These are phyloP conservation scores for Cynaeus angustus DNA, from an alignment of 2,888 invertebrate species.

Conservation along the genomic window DNA sequence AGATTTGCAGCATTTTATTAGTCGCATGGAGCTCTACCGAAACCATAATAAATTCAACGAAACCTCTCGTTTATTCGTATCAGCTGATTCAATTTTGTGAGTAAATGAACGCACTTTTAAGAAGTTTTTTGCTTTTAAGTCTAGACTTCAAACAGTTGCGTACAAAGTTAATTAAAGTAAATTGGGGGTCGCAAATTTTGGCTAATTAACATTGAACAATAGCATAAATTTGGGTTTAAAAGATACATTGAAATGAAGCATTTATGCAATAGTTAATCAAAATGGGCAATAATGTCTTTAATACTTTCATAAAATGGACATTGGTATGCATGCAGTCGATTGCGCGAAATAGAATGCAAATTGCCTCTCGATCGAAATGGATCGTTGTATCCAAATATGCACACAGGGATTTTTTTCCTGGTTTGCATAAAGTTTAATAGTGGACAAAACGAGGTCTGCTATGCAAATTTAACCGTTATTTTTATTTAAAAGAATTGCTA, in stretches of 20 bases:
- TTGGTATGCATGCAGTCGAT: conserved; percentile 4
- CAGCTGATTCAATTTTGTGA: background rate
- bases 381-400: conserved; percentile 1
- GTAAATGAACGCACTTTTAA: background rate
- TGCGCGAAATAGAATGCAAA: conserved; percentile 4
- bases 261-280: background rate
- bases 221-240: background rate
- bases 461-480: conserved; percentile 4
- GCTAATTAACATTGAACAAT: background rate
- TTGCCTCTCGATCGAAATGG: background rate
- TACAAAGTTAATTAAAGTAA: background rate
- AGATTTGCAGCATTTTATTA: conserved; percentile 41
- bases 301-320: background rate
- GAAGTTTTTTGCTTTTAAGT: background rate
- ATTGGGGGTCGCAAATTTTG: background rate
- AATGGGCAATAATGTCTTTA: background rate
- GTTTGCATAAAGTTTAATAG: conserved; percentile 1
- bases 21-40: conserved; percentile 40
- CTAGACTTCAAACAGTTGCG: background rate
- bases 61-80: conserved; percentile 9
- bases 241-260: too few relatives aligned
- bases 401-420: conserved; percentile 1
- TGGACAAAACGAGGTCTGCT: background rate
- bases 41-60: conserved; percentile 38
- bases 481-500: background rate